phyloP scores from a whole-genome alignment of 1,140 invertebrate species.

The Drosophila nikananu region DNA sequence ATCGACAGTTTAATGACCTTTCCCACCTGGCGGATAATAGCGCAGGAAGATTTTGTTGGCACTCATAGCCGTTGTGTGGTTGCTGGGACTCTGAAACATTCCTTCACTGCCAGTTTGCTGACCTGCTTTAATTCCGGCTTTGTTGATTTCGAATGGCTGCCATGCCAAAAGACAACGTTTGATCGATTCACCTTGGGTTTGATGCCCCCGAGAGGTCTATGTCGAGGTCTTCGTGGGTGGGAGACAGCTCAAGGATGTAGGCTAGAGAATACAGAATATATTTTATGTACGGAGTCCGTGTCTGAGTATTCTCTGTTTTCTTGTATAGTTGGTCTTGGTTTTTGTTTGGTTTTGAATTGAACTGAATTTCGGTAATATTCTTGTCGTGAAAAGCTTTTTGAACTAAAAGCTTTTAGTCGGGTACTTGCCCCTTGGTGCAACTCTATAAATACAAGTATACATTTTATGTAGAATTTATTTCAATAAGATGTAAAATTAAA shows the following conservation, averaged over 20 bases:
- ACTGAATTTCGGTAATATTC: background rate
- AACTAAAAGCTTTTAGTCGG: conserved; percentile 12
- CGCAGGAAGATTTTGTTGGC: conserved; percentile 89
- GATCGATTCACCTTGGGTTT: conserved; percentile 64
- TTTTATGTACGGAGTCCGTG: background rate
- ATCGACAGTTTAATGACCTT: background rate
- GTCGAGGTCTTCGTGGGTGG: conserved; percentile 37
- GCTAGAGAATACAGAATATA: background rate
- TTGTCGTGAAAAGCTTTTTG: conserved; percentile 12
- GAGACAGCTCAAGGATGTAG: conserved; percentile 20
- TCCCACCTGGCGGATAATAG: conserved; percentile 89
- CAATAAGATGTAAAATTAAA: background rate
- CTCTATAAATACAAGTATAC: background rate
- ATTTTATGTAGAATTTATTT: background rate
- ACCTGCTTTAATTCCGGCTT: conserved; percentile 73
- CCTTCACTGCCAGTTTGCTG: conserved; percentile 60
- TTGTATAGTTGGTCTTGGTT: background rate
- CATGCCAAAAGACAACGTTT: conserved; percentile 46
- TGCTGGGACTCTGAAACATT: conserved; percentile 49
- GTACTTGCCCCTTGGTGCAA: background rate
- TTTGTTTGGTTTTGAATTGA: conserved; percentile 1
- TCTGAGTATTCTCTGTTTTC: background rate
- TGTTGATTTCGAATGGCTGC: conserved; percentile 57
- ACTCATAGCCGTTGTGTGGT: conserved; percentile 86
- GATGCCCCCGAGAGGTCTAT: conserved; percentile 54